Percentiles rank a stretch among this genome's conserved stretches.
Conservation (phyloP, 2,797 vertebrate species). For the Danio tinwini region DNA sequence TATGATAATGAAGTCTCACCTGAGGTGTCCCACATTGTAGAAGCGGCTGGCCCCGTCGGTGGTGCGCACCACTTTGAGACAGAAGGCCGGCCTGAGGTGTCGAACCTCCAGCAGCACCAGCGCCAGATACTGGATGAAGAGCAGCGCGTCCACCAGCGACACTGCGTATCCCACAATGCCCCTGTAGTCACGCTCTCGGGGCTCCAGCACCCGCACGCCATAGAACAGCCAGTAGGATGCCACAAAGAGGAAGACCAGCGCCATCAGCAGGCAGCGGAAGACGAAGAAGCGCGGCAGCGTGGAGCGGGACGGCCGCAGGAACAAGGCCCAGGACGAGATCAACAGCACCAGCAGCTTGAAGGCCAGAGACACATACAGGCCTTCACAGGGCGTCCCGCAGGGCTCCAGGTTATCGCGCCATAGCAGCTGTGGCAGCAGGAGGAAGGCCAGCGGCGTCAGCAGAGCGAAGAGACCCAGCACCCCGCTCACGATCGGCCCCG, state of each 20-base stretch:
- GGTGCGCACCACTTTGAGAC: conserved; percentile 87
- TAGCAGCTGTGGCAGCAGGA: conserved; percentile 90
- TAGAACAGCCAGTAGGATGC: conserved; percentile 97
- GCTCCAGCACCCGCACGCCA: conserved; percentile 88
- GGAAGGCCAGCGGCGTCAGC: conserved; percentile 91
- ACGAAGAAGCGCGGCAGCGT: conserved; percentile 88
- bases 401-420: conserved; percentile 89
- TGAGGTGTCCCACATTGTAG: conserved; percentile 93
- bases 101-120: conserved; percentile 93
- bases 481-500: conserved; percentile 81
- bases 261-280: conserved; percentile 88
- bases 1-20: too few relatives aligned
- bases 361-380: conserved; percentile 95
- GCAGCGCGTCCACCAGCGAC: conserved; percentile 93
- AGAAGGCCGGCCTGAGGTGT: conserved; percentile 90
- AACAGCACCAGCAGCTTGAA: conserved; percentile 95
- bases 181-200: conserved; percentile 87
- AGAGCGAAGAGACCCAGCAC: conserved; percentile 89
- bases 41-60: conserved; percentile 89
- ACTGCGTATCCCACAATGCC: conserved; percentile 95
- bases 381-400: conserved; percentile 92
- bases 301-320: conserved; percentile 89
- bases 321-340: conserved; percentile 93
- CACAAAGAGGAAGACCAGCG: conserved; percentile 91
- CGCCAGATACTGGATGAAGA: conserved; percentile 98